These are phyloP conservation scores for Octomys mimax DNA, from an alignment of 2,797 vertebrate species.

Conservation along the genomic window DNA sequence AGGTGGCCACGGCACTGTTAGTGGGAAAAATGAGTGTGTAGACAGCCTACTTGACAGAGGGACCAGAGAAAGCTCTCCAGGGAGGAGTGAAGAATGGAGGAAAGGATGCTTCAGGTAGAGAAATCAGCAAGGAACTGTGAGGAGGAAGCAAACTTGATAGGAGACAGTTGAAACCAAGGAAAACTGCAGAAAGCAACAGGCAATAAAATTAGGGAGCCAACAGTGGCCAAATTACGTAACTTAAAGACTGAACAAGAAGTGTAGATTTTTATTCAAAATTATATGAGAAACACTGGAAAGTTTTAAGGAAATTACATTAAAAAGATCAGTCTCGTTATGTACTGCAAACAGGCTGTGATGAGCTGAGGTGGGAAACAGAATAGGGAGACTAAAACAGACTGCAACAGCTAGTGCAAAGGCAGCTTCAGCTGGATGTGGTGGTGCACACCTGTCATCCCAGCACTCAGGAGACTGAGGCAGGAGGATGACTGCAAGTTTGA, in stretches of 20 bases:
- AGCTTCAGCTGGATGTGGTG: not conserved
- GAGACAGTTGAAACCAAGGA: not conserved
- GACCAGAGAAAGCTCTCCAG: not conserved
- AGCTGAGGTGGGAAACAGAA: not conserved
- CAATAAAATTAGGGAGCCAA: not conserved
- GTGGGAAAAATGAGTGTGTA: not conserved
- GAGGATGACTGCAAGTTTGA: not conserved
- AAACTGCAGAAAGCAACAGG: not conserved
- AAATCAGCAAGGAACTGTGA: not conserved
- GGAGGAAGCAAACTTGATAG: not conserved
- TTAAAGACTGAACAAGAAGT: not conserved
- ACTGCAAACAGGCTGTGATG: not conserved
- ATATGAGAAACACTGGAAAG: not conserved
- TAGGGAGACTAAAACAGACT: not conserved
- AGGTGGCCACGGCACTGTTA: not conserved
- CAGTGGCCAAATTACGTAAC: not conserved
- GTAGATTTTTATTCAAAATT: slow-evolving; percentile 24
- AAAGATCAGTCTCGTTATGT: not conserved
- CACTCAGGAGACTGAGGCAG: not conserved
- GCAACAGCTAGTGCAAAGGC: not conserved
- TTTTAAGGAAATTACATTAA: not conserved
- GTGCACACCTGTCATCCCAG: not conserved
- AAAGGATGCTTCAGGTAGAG: not conserved
- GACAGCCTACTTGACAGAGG: not conserved
- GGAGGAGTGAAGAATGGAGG: not conserved